Conservation (phyloP, 2,888 invertebrate genomes). For the Cryptophagus acutangulus region DNA sequence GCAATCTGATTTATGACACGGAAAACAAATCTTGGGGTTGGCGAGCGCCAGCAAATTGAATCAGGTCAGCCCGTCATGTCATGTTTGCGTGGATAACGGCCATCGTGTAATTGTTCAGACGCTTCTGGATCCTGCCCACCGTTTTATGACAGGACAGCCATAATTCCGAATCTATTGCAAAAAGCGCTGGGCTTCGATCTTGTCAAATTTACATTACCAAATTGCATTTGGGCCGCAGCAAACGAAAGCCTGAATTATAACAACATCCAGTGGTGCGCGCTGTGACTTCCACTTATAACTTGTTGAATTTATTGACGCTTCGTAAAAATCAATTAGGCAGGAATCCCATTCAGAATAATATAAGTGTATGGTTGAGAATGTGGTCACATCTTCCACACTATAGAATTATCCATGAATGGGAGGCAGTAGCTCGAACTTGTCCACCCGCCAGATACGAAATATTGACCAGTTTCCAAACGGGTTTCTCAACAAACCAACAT, state of each 20-base stretch:
- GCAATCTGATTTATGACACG: conserved; percentile 47
- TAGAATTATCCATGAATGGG: conserved; percentile 26
- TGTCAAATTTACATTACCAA: no score
- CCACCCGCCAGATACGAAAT: no score
- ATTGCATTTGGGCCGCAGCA: no score
- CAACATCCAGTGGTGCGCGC: no score
- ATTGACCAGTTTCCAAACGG: no score
- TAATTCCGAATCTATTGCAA: no score
- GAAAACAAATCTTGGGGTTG: conserved; percentile 47
- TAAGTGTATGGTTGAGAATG: conserved; percentile 28
- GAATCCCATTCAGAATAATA: conserved; percentile 31
- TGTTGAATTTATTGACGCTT: conserved; percentile 25
- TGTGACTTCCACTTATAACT: conserved; percentile 19
- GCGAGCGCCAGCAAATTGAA: conserved; percentile 43
- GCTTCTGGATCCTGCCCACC: conserved; percentile 6
- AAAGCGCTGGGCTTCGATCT: no score
- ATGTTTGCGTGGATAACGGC: conserved; percentile 17
- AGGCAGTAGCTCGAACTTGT: no score
- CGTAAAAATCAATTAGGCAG: conserved; percentile 33
- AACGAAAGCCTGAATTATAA: no score
- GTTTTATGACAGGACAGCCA: conserved; percentile 7
- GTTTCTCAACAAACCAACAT: no score
- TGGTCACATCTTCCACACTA: conserved; percentile 23
- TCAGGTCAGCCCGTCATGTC: conserved; percentile 45
- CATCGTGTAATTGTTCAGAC: conserved; percentile 30